Base-by-base conservation (phyloP, 35 echinoderm and acorn worm genomes). In the Diadema setosum region DNA sequence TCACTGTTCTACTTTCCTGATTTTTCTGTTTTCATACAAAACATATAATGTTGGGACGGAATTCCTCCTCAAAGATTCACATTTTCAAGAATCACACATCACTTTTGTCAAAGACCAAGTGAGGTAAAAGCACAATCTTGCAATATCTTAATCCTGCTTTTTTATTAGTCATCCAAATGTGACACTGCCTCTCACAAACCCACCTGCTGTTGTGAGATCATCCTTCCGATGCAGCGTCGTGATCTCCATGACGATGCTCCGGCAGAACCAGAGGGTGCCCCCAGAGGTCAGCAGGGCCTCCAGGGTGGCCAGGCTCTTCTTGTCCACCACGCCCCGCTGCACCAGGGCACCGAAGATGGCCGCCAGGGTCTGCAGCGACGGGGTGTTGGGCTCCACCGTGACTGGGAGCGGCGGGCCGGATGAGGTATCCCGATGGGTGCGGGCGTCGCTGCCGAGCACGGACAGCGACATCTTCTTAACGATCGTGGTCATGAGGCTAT, bases 191-290 rank as follows among this genome's bases (percentile, higher is more conserved):
- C n/a, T n/a, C n/a, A n/a, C 0, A 24, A 44, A 30, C 61, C 74
- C 86, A 96, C 94, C 90, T 59, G 90, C 94, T 32, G 87, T 88
- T 30, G 64, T 67, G 2, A 96, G 70, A 20, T 96, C 94, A 93
- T 96, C 91, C 50, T 92, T 93, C 16, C 94, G 65, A 44, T 93
- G 58, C 16, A 96, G 59, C 18, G 85, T 82, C 1, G 87, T 69
- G 5, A 96, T 33, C 86, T 96, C 94, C 33, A 78, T 23, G 33
- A 96, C 74, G 42, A 93, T 83, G 26, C 69, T 60, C 37, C 86
- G 46, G 43, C 94, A 96, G 42, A 96, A 93, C 94, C 94, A 96
- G 17, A 73, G 70, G 17, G 91, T 83, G 3, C 94, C 90, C 25
- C 90, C 86, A 75, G 83, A 74, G 27, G 73, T 89, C 46, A 96